These are phyloP conservation scores for Neuroscelio doddi DNA, from an alignment of 2,888 invertebrate genomes.

Conservation along the genomic window DNA sequence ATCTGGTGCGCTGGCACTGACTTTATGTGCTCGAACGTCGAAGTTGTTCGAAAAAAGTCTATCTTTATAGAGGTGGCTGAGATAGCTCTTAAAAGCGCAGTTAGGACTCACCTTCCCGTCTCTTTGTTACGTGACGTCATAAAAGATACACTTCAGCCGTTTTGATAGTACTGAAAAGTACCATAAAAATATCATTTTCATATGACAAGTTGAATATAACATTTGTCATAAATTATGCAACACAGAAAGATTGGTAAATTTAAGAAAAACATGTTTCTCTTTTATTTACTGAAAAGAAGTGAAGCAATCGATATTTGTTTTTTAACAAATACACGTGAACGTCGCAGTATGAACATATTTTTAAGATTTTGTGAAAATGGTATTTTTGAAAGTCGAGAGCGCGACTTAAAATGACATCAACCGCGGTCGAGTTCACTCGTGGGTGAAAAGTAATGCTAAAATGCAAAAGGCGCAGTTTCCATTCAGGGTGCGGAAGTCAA, in stretches of 20 bases:
- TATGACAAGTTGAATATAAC: too few relatives aligned
- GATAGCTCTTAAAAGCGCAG: constrained; percentile 58
- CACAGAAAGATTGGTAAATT: too few relatives aligned
- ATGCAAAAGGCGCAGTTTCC: constrained; percentile 29
- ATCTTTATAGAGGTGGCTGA: constrained; percentile 56
- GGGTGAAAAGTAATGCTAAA: constrained; percentile 46
- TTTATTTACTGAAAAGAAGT: too few relatives aligned
- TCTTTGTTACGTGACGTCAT: background rate
- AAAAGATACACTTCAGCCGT: background rate
- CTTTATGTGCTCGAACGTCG: constrained; percentile 49
- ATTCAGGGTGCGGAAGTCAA: constrained; percentile 41
- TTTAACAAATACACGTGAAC: too few relatives aligned
- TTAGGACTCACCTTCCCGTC: constrained; percentile 45
- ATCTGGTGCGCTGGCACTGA: constrained; percentile 51
- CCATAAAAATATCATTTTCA: too few relatives aligned
- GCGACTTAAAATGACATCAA: constrained; percentile 3
- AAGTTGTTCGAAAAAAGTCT: constrained; percentile 46
- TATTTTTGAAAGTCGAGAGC: background rate
- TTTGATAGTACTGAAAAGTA: too few relatives aligned
- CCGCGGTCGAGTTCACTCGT: constrained; percentile 35
- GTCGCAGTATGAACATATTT: too few relatives aligned
- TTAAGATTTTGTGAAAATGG: too few relatives aligned
- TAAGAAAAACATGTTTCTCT: too few relatives aligned
- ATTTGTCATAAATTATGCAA: too few relatives aligned
- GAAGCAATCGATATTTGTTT: too few relatives aligned